Evolutionary conservation across 2,113 vertebrate genomes (phyloP), one percentile per base, ranked within the genome.

Genomic region (Donacobius atricapilla): DNA sequence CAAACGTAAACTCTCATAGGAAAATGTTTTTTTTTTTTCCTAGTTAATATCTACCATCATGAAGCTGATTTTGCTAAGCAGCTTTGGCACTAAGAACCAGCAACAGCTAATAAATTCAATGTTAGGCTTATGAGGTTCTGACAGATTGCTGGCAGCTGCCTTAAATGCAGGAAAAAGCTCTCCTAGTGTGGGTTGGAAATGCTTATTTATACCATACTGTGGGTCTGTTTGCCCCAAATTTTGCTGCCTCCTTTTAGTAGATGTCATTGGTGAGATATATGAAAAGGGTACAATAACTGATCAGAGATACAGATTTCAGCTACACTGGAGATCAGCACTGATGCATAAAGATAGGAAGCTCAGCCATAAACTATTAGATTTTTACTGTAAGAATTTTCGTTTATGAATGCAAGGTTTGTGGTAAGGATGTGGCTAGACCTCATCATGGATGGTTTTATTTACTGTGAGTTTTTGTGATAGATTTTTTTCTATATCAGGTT

Each of bases 91-190:
- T 83, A 91, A 87, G 83, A 90, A 81, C 60, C 64, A 97, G 86
- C 95, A 94, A 94, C 68, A 95, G 93, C 93, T 96, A 96, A 97
- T 96, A 96, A 94, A 96, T 97, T 97, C 93, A 90, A 96, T 92
- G 91, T 87, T 83, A 94, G 87, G 89, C 86, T 95, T 95, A 92
- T 27, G 84, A 65, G 83, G 80, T 87, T 95, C 94, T 97, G 96
- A 95, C 96, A 96, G 93, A 94, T 92, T 94, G 89, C 84, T 97
- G 96, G 96, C 96, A 94, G 86, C 91, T 96, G 93, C 77, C 93
- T 97, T 71, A 95, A 96, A 92, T 77, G 89, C 94, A 84, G 86
- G 86, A 86, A 96, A 96, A 94, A 93, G 83, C 96, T 94, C 86
- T 94, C 69, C 53, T 87, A 91, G 86, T 87, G 96, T 97, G 87